Evolutionary conservation across 2,888 invertebrate genomes (phyloP), one percentile per base, ranked within the genome.

Genomic region (Amphipyra berbera): DNA sequence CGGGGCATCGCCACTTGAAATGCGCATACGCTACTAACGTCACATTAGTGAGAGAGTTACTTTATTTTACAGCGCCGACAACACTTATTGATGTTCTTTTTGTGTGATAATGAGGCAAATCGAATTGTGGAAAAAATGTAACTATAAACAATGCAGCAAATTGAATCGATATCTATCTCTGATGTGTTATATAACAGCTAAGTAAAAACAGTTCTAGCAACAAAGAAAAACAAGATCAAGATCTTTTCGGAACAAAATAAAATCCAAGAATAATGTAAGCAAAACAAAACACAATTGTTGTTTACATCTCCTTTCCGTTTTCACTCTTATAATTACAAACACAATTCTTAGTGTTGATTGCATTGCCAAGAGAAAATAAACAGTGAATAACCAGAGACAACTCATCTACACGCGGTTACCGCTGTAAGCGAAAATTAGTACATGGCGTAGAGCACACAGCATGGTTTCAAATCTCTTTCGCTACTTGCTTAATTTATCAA

Each of bases 1-100:
- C 54, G 58, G 61, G 69, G 49, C 77, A 74, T 79, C 82, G 50
- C 76, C 73, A 73, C 71, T 87, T 86, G 82, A 79, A 83, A 87
- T 86, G 88, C 85, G 84, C 87, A 86, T 86, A 88, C 82, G 72
- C 79, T 84, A 64, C 78, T 79, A 78, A 82, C 77, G 81, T 77
- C 82, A 79, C 82, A 78, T 82, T 81, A 82, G 68, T 68, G 53
- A 41, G 46, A 73, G 77, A 82, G 79, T 80, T 81, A 78, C 73
- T 83, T 78, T 81, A 82, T 83, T n/a, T n/a, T 74, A 76, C 72
- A 68, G 71, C 68, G 69, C 69, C 73, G 73, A 54, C 53, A 61
- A 38, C 35, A 61, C 79, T 73, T 86, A 86, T 82, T 82, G 76
- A 84, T 82, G 78, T 76, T 73, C 78, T 82, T 80, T 82, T 76